phyloP scores from a whole-genome alignment of 2,113 vertebrate species.

The Sciurus niger region DNA sequence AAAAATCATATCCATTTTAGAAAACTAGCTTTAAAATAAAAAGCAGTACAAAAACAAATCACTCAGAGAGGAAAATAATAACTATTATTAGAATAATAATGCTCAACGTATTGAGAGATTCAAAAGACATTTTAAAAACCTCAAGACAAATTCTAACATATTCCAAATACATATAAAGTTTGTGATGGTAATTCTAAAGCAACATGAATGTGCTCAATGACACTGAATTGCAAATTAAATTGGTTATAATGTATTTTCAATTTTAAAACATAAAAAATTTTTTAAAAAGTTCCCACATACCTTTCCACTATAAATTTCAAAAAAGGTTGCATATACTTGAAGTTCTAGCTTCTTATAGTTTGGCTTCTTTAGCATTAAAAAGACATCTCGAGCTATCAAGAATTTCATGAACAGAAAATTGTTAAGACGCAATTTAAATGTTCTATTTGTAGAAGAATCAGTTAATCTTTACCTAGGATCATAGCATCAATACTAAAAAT shows the following conservation, averaged over 20 bases:
- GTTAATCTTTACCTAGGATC: slow-evolving; percentile 41
- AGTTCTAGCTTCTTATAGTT: slow-evolving; percentile 98
- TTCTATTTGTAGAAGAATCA: slow-evolving; percentile 32
- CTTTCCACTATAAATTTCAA: slow-evolving; percentile 99
- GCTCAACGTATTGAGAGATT: background rate
- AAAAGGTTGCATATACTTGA: slow-evolving; percentile 98
- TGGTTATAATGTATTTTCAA: background rate
- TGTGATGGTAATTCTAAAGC: background rate
- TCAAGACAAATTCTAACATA: background rate
- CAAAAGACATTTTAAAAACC: slow-evolving; percentile 21
- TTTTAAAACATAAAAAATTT: slow-evolving; percentile 59
- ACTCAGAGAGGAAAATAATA: slow-evolving; percentile 6
- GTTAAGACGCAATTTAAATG: slow-evolving; percentile 20
- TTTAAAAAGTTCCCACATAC: slow-evolving; percentile 88
- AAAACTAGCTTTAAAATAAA: slow-evolving; percentile 39
- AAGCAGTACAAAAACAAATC: slow-evolving; percentile 16
- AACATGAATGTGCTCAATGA: slow-evolving; percentile 21
- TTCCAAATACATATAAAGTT: slow-evolving; percentile 38
- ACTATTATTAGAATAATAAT: background rate
- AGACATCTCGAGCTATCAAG: slow-evolving; percentile 96
- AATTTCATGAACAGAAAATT: slow-evolving; percentile 74
- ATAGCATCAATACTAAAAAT: slow-evolving; percentile 39
- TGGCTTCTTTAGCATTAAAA: slow-evolving; percentile 98
- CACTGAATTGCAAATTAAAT: slow-evolving; percentile 28
- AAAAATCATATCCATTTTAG: slow-evolving; percentile 58